Evolutionary conservation across 1,140 invertebrate species (phyloP), one percentile per base, ranked within the genome.

Genomic region (Scaptomyza hsui): DNA sequence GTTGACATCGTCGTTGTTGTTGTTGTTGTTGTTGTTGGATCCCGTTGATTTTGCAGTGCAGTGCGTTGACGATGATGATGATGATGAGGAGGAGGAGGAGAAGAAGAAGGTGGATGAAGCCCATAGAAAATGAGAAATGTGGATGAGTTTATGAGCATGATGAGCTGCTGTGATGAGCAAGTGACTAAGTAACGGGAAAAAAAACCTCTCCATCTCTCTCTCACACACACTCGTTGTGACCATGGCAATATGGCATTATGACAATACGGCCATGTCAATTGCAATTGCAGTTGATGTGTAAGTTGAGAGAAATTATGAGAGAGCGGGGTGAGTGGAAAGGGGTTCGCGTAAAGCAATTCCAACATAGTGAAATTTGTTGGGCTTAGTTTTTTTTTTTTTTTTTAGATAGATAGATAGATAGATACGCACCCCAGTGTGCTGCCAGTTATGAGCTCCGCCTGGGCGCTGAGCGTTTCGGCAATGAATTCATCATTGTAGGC

Each of bases 401-500:
- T 29, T 37, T 37, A 1, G 12, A 4, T 37, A n/a, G 32, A 32
- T 37, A 4, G 7, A 37, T 37, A 9, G 32, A 37, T 37, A 37
- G 32, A n/a, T 85, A 86, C 82, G 91, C 93, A 96, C 96, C 96
- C 95, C 83, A 95, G 92, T 51, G 94, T 94, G 85, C 94, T 94
- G 68, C 96, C 96, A 44, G 94, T 93, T 52, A 97, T 95, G 12
- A 96, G 93, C 92, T 96, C 95, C 5, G 95, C 94, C 82, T 96
- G 95, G 12, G 94, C 94, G 55, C 94, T 94, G 57, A 97, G 91
- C 3, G 94, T 95, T 82, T 96, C 95, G 41, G 94, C 94, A 39
- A 96, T 96, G 91, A 95, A 94, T 69, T 96, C 94, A 61, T 97
- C 96, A 74, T 95, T 94, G 91, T 95, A 95, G 61, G 95, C 95